Percentiles rank a stretch among this genome's conserved stretches.
phyloP scores from a whole-genome alignment of 2,888 invertebrate genomes.

The Creontiades dilutus region DNA sequence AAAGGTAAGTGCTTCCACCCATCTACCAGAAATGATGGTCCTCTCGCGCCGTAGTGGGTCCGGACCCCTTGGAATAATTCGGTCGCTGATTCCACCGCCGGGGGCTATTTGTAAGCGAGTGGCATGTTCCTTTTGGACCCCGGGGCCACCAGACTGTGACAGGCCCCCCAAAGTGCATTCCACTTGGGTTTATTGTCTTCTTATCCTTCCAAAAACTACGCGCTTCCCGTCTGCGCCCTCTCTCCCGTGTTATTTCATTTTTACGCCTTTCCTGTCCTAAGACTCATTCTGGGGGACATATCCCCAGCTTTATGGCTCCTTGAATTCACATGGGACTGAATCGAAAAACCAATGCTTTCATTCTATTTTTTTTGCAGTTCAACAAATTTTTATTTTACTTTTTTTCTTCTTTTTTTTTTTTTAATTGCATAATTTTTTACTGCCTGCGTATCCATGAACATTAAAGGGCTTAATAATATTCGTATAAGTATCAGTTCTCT shows the following conservation, averaged over 20 bases:
- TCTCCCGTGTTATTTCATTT: neutral
- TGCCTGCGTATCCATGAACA: too few species aligned
- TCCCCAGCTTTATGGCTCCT: too few species aligned
- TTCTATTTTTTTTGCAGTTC: too few species aligned
- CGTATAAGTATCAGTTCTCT: too few species aligned
- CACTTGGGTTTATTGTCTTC: constrained; percentile 48
- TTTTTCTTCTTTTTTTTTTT: too few species aligned
- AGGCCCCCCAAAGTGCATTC: constrained; percentile 33
- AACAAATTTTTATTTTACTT: too few species aligned
- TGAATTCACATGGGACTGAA: too few species aligned
- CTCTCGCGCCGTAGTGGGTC: neutral
- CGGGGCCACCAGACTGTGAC: constrained; percentile 45
- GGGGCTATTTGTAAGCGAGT: neutral
- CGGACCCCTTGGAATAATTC: neutral
- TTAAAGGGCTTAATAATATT: too few species aligned
- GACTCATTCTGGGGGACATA: neutral
- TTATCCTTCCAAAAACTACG: neutral
- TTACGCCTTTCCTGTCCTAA: neutral
- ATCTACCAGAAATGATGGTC: neutral
- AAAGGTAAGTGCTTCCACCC: too few species aligned
- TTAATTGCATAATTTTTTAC: too few species aligned
- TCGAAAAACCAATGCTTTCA: too few species aligned
- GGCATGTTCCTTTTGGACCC: constrained; percentile 3
- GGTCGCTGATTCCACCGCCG: neutral
- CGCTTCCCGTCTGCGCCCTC: neutral